Conservation (phyloP, 2,888 invertebrate genomes). For the Branchinecta sandiegonensis region DNA sequence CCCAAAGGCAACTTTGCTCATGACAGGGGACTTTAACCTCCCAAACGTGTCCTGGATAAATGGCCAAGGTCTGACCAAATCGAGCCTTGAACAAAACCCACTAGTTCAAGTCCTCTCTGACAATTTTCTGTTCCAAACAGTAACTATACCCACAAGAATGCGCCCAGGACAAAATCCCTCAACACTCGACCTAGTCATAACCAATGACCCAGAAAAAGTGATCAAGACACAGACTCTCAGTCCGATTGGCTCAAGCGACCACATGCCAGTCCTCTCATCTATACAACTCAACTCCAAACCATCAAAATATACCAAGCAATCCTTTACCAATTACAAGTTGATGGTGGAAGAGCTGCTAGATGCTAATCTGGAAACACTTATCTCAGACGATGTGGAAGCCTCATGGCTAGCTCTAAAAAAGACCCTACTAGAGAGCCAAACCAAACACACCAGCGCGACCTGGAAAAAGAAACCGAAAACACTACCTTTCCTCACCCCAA, state of each 20-base stretch:
- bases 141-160: neutral
- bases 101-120: neutral
- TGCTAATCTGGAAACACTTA: too few relatives aligned
- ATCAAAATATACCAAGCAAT: neutral
- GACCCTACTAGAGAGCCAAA: slow-evolving; percentile 1
- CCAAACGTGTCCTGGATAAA: neutral
- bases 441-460: neutral
- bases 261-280: too few relatives aligned
- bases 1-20: slow-evolving; percentile 7
- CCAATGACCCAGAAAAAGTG: too few relatives aligned
- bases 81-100: neutral
- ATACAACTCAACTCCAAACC: neutral
- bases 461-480: slow-evolving; percentile 8
- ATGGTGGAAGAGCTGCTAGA: too few relatives aligned
- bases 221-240: too few relatives aligned
- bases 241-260: too few relatives aligned
- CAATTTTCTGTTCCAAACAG: neutral
- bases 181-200: too few relatives aligned
- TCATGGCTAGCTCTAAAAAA: neutral
- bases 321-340: too few relatives aligned
- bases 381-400: too few relatives aligned
- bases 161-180: too few relatives aligned
- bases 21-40: neutral
- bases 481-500: neutral
- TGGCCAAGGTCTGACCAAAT: neutral